Conservation (phyloP, 64 coral and sea anemone species). For the Dendrophyllia cribrosa region DNA sequence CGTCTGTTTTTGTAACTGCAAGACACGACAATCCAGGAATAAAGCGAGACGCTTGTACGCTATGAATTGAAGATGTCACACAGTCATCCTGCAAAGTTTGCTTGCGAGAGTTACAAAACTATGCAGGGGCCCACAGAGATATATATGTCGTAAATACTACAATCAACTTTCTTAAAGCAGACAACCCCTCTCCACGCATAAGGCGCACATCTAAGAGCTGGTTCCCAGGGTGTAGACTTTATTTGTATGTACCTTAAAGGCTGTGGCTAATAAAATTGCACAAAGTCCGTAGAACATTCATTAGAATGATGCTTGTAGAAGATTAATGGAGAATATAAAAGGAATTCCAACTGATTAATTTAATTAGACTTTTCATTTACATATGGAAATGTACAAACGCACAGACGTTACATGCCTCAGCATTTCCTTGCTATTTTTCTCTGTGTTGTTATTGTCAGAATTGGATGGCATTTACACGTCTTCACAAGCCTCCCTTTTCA, state of each 20-base stretch:
- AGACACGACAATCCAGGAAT: slow-evolving; percentile 1
- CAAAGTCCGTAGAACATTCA: too few relatives aligned
- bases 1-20: slow-evolving; percentile 4
- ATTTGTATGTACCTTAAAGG: too few relatives aligned
- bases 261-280: too few relatives aligned
- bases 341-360: too few relatives aligned
- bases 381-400: too few relatives aligned
- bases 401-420: too few relatives aligned
- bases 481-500: slow-evolving; percentile 19
- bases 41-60: neutral
- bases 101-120: slow-evolving; percentile 22
- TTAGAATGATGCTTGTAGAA: neutral
- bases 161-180: neutral
- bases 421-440: neutral
- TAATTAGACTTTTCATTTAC: too few relatives aligned
- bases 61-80: slow-evolving; percentile 5
- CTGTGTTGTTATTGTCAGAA: neutral
- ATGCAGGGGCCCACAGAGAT: slow-evolving; percentile 10
- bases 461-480: neutral
- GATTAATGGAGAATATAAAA: neutral
- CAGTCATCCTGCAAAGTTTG: neutral
- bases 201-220: too few relatives aligned
- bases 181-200: too few relatives aligned
- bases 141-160: neutral
- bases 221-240: too few relatives aligned